A percentile compares a stretch with the other conserved stretches of the same genome.
phyloP scores from a whole-genome alignment of 2,797 vertebrate species.

The Dryobates pubescens region DNA sequence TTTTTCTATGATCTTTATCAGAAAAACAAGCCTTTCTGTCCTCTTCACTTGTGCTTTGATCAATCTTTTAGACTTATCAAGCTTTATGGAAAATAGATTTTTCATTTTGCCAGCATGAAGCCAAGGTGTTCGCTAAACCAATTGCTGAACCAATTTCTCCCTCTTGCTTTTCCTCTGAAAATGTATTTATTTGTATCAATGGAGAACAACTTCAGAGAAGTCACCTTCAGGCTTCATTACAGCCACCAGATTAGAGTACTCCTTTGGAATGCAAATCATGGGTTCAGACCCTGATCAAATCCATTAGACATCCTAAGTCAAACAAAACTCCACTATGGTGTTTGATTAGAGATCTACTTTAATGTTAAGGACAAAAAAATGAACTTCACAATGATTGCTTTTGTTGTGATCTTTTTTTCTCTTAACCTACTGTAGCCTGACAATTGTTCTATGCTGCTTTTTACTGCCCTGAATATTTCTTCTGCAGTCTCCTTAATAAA shows the following conservation, averaged over 20 bases:
- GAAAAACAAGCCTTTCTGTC: neutral
- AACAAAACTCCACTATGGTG: neutral
- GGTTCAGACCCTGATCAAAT: neutral
- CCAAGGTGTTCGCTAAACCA: neutral
- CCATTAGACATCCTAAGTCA: neutral
- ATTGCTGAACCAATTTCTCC: neutral
- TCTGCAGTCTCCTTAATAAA: neutral
- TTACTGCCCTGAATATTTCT: neutral
- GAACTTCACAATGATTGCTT: neutral
- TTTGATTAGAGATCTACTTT: neutral
- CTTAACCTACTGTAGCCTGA: neutral
- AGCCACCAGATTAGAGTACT: neutral
- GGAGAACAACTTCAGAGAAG: neutral
- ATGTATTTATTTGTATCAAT: neutral
- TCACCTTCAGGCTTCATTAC: neutral
- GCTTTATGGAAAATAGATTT: neutral
- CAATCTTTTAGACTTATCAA: neutral
- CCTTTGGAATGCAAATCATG: neutral
- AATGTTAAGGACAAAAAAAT: neutral
- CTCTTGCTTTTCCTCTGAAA: neutral
- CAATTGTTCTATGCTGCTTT: neutral
- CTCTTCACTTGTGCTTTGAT: neutral
- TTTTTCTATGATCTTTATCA: neutral
- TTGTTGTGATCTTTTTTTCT: neutral
- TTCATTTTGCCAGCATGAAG: neutral